Evolutionary conservation across 2,797 vertebrate genomes (phyloP).

Genomic region (Geotria australis): DNA sequence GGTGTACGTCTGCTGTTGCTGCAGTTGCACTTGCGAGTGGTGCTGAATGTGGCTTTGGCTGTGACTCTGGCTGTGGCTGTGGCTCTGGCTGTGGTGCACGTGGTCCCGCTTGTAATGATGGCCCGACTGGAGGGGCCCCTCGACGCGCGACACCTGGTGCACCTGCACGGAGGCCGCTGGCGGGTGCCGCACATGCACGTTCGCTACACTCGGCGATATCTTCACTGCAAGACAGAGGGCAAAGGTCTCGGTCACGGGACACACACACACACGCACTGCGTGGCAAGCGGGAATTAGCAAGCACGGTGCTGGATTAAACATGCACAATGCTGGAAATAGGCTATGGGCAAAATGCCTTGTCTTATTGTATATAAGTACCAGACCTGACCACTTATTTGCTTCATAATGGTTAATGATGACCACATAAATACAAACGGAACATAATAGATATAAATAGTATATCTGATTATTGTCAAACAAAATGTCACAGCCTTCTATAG

Average conservation of each 20-base stretch:
- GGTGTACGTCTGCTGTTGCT: slow-evolving; percentile 4
- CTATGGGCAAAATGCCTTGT: too few species aligned
- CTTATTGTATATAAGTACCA: too few species aligned
- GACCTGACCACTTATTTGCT: too few species aligned
- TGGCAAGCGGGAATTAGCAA: too few species aligned
- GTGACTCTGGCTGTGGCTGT: slow-evolving; percentile 6
- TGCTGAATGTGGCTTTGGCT: slow-evolving; percentile 19
- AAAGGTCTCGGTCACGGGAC: neutral
- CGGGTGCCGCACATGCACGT: neutral
- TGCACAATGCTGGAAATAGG: too few species aligned
- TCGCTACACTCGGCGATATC: neutral
- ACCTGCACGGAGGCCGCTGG: neutral
- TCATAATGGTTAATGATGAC: too few species aligned
- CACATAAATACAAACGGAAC: too few species aligned
- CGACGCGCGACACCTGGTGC: neutral
- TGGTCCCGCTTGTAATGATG: neutral
- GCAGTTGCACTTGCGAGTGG: slow-evolving; percentile 10
- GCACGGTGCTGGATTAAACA: too few species aligned
- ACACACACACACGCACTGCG: too few species aligned
- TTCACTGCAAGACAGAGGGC: neutral
- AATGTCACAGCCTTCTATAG: too few species aligned
- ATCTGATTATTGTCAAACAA: too few species aligned
- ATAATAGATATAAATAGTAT: too few species aligned
- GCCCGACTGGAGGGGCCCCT: neutral
- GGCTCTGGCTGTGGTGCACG: neutral